These are phyloP conservation scores for Apodemia mormo DNA, from an alignment of 2,888 invertebrate species.

Conservation along the genomic window DNA sequence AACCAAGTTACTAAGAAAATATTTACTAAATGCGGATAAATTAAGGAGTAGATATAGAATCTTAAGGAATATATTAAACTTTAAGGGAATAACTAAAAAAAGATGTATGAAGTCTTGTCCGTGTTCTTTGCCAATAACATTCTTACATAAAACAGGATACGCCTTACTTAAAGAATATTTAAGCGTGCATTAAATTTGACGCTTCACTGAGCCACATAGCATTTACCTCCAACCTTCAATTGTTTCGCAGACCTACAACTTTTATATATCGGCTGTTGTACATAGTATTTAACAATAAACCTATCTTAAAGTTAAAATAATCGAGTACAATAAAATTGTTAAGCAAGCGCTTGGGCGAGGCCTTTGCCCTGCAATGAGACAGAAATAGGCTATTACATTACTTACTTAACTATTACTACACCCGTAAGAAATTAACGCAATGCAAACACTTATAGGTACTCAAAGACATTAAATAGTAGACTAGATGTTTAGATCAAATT, in stretches of 20 bases:
- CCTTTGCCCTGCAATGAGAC: conserved; percentile 36
- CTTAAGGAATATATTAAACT: no score
- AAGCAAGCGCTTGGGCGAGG: conserved; percentile 34
- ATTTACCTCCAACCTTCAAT: conserved; percentile 36
- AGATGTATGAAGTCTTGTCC: no score
- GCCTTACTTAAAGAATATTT: not conserved
- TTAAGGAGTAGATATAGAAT: no score
- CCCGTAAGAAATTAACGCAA: conserved; percentile 33
- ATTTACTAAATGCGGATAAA: no score
- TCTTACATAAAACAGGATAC: not conserved
- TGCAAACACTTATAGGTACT: conserved; percentile 11
- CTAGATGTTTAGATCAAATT: no score
- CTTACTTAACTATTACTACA: conserved; percentile 32
- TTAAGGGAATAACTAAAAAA: no score
- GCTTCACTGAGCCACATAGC: conserved; percentile 26
- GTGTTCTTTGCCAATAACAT: not conserved
- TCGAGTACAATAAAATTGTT: conserved; percentile 38
- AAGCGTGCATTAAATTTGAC: conserved; percentile 7
- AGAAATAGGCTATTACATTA: conserved; percentile 35
- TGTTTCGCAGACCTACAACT: conserved; percentile 37
- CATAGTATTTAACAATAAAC: conserved; percentile 37
- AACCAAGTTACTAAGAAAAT: no score
- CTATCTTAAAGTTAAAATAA: conserved; percentile 33
- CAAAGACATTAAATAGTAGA: no score
- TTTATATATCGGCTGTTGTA: conserved; percentile 33